A percentile compares a stretch with the other conserved stretches of the same genome.
phyloP scores from a whole-genome alignment of 2,113 vertebrate species.

The Athene noctua region DNA sequence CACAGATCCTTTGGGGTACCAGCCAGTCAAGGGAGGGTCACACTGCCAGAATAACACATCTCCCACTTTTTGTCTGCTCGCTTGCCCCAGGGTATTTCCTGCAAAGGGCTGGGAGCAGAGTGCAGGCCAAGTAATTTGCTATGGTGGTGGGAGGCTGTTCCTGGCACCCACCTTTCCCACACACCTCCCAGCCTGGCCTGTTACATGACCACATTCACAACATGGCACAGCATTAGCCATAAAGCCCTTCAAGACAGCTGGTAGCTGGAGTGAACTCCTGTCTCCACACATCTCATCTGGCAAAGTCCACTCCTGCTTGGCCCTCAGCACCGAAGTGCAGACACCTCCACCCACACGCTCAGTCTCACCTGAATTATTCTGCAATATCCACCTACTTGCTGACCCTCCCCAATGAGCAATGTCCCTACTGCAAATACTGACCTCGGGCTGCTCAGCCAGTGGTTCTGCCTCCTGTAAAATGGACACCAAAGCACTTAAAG shows the following conservation, averaged over 20 bases:
- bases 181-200: background rate
- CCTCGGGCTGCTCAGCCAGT: background rate
- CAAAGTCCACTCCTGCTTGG: background rate
- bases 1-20: background rate
- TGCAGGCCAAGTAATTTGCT: background rate
- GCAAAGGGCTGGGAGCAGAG: background rate
- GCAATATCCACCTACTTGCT: background rate
- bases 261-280: background rate
- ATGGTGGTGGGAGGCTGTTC: background rate
- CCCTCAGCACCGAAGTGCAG: background rate
- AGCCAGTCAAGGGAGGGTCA: background rate
- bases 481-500: background rate
- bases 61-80: background rate
- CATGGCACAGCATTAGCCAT: background rate
- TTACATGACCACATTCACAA: background rate
- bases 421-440: rapidly evolving
- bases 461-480: background rate
- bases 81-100: background rate
- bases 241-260: background rate
- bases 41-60: background rate
- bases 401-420: rapidly evolving
- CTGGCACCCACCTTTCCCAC: background rate
- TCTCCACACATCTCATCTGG: rapidly evolving
- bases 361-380: background rate
- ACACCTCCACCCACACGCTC: rapidly evolving